These are phyloP conservation scores for Rhagonycha fulva DNA, from an alignment of 2,888 invertebrate species.

Conservation along the genomic window DNA sequence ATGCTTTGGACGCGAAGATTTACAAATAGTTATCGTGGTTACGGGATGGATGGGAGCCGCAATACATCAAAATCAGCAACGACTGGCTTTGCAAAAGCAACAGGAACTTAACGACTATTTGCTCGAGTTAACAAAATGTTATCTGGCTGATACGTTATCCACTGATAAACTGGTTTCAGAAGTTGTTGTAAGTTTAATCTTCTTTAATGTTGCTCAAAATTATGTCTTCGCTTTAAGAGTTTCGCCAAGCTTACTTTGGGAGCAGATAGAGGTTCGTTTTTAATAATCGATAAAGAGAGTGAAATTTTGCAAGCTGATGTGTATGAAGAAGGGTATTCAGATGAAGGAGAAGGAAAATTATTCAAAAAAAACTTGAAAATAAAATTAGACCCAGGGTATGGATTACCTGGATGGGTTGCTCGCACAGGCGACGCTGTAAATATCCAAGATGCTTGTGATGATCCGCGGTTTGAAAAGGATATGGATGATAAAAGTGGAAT, in stretches of 20 bases:
- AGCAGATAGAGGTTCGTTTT: conserved; percentile 63
- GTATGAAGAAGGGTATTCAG: conserved; percentile 63
- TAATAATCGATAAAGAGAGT: conserved; percentile 59
- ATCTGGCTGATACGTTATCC: conserved; percentile 53
- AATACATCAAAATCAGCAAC: conserved; percentile 51
- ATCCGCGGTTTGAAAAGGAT: conserved; percentile 59
- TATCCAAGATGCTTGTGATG: conserved; percentile 61
- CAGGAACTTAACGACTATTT: conserved; percentile 53
- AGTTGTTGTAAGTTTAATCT: conserved; percentile 4
- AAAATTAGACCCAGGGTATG: conserved; percentile 57
- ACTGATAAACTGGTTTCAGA: background rate
- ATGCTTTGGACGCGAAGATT: conserved; percentile 46
- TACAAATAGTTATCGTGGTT: conserved; percentile 49
- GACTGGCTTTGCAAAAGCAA: conserved; percentile 49
- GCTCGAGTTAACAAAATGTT: conserved; percentile 52
- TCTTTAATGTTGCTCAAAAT: background rate
- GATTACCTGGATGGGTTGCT: conserved; percentile 61
- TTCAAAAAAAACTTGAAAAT: conserved; percentile 60
- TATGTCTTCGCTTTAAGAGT: conserved; percentile 50
- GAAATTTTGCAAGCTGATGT: conserved; percentile 60
- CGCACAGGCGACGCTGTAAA: conserved; percentile 58
- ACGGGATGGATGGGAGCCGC: conserved; percentile 55
- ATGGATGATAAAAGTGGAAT: conserved; percentile 61
- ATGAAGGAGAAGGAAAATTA: conserved; percentile 49
- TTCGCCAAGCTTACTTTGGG: conserved; percentile 62